phyloP scores from a whole-genome alignment of 2,797 vertebrate species.

The Hylomyscus alleni region DNA sequence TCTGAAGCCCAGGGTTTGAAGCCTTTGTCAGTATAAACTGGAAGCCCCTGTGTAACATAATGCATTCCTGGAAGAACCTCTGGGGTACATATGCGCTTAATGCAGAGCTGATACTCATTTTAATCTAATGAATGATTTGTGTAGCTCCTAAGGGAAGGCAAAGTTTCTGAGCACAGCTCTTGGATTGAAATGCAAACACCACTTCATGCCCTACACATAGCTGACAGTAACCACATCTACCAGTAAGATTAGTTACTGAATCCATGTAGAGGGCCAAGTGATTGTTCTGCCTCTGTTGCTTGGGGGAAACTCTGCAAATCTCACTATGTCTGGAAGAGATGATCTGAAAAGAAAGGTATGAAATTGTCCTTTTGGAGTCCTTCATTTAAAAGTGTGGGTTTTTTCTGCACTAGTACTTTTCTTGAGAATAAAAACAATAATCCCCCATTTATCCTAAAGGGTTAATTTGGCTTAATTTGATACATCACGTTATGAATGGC shows the following conservation, averaged over 20 bases:
- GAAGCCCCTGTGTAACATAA: slow-evolving; percentile 71
- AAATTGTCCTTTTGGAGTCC: slow-evolving; percentile 26
- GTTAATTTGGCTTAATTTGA: slow-evolving; percentile 84
- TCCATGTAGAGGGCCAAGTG: slow-evolving; percentile 50
- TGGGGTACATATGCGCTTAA: slow-evolving; percentile 25
- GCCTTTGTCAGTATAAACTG: slow-evolving; percentile 69
- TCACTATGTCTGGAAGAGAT: slow-evolving; percentile 46
- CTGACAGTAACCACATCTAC: slow-evolving; percentile 60
- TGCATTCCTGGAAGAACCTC: slow-evolving; percentile 54
- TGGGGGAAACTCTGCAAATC: slow-evolving; percentile 69
- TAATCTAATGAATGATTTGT: slow-evolving; percentile 77
- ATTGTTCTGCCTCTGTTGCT: slow-evolving; percentile 55
- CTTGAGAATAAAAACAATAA: slow-evolving; percentile 79
- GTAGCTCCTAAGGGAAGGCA: slow-evolving; percentile 78
- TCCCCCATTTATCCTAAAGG: slow-evolving; percentile 77
- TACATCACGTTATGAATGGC: slow-evolving; percentile 76
- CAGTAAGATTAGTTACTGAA: slow-evolving; percentile 47
- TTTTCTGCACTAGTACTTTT: slow-evolving; percentile 69
- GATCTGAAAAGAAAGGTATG: slow-evolving; percentile 22
- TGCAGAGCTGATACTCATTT: slow-evolving; percentile 62
- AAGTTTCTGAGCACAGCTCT: slow-evolving; percentile 61
- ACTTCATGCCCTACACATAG: slow-evolving; percentile 45
- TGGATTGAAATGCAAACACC: slow-evolving; percentile 66
- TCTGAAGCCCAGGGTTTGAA: slow-evolving; percentile 63
- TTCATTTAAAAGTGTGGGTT: background rate